Base-by-base conservation (phyloP, 30 jellyfish, hydroid and myxozoan genomes). In the Cassiopea xamachana region DNA sequence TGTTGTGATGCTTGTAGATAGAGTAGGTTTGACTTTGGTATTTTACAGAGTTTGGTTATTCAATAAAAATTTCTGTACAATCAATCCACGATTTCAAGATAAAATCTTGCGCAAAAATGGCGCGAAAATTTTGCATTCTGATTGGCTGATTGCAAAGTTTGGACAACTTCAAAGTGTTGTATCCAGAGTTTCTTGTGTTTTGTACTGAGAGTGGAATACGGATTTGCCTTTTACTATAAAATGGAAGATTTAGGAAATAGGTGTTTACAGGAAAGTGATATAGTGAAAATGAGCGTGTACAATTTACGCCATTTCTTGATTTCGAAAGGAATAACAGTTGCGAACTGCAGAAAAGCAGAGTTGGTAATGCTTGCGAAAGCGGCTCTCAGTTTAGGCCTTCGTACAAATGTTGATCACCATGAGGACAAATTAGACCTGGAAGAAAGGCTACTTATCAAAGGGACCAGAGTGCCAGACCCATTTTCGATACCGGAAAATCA, bases 401-500 rank as follows among this genome's bases (percentile, higher is more conserved):
- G 80, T 73, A 60, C n/a, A 73, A 85, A 85, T 85, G 93, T 85
- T 85, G 93, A 71, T 85, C 93, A 85, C 87, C 93, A 85, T 47
- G 85, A 83, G 74, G 92, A 68, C 92, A 55, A 83, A 47, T 45
- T 83, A 13, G 92, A 83, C 89, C 79, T 81, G 89, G 73, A 83
- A 83, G 75, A 69, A 70, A 83, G 85, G 73, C 84, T 48, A 47
- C 49, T 45, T 46, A 64, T 83, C 74, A 83, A 83, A 64, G 92
- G 92, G 75, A 83, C 93, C 80, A 85, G 87, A 48, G 93, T 85
- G 93, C 93, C 93, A 85, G 87, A 85, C 75, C 93, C 87, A 61
- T 85, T 72, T 69, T 72, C 58, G 43, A 74, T 85, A 49, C 93
- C 93, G 60, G 71, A 17, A n/a, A 85, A 85, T 58, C 93, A 85